Evolutionary conservation across 2,888 invertebrate species (phyloP), one percentile per base, ranked within the genome.

Genomic region (Drosophila sordidula): DNA sequence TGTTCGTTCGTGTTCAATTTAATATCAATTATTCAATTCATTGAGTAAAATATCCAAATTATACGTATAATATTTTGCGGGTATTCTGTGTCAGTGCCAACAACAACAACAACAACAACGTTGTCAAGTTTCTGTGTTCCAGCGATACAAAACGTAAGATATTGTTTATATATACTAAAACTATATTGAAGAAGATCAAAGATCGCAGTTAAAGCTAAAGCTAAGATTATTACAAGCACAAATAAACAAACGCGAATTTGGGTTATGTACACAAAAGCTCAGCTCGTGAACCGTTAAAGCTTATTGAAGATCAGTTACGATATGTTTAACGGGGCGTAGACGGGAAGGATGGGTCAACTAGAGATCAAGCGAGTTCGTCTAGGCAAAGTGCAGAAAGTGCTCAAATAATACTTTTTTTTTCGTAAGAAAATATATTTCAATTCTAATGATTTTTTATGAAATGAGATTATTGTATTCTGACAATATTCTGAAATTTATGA

Each of bases 71-170:
- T 26, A n/a, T 50, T 26, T 55, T 55, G 12, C 25, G 25, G 12
- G 11, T 18, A 38, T 64, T 65, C 9, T 65, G 66, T 65, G 64
- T 65, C 64, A 65, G 64, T 65, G 64, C 66, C 64, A 65, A 46
- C 16, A 38, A 39, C 39, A 25, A 22, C 41, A 6, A 38, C 57
- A 16, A 25, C 36, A 25, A 34, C 34, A 12, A 36, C 16, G 18
- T 22, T 44, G 14, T 14, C 29, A 29, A 29, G 29, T 29, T 29
- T 29, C 9, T 29, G 29, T 29, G 29, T 9, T 29, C 32, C 44
- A 38, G 25, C 46, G 12, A 9, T 11, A 51, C 11, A 22, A 52
- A 64, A 32, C 46, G 64, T 65, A 65, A 65, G 64, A 39, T 52
- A 45, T 39, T 18, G 25, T 36, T 50, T 29, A 1, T 2, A 18